These are phyloP conservation scores for Girardinus metallicus DNA, from an alignment of 2,797 vertebrate genomes.

Conservation along the genomic window DNA sequence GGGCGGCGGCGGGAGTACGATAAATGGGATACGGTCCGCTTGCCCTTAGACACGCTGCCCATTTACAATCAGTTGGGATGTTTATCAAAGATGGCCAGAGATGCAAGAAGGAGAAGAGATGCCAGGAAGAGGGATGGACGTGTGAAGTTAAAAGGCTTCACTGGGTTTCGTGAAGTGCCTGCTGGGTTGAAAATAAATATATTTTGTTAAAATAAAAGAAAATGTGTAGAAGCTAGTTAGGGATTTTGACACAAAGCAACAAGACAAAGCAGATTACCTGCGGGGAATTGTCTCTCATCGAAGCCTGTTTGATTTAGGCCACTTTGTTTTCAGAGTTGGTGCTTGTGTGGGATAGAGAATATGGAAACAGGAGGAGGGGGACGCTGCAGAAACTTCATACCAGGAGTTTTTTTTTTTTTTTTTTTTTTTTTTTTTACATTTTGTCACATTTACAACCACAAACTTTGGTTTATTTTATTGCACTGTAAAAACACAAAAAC, in stretches of 20 bases:
- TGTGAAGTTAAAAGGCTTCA: conserved; percentile 65
- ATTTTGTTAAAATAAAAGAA: conserved; percentile 56
- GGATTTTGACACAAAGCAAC: conserved; percentile 48
- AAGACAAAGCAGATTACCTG: conserved; percentile 44
- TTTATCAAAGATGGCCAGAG: conserved; percentile 52
- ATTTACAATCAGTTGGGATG: conserved; percentile 68
- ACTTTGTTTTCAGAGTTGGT: conserved; percentile 15
- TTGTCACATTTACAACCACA: not conserved
- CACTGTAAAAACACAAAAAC: too few relatives aligned
- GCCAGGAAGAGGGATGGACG: conserved; percentile 40
- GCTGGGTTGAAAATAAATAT: conserved; percentile 64
- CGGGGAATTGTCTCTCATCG: conserved; percentile 26
- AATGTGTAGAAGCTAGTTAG: conserved; percentile 45
- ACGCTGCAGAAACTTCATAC: not conserved
- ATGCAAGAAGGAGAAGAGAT: conserved; percentile 36
- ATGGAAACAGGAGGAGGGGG: conserved; percentile 8
- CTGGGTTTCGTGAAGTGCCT: conserved; percentile 56
- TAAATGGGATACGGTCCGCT: conserved; percentile 63
- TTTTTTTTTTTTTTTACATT: not conserved
- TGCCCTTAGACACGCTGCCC: conserved; percentile 60
- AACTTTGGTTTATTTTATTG: not conserved
- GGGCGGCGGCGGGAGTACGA: conserved; percentile 20
- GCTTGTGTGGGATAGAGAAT: conserved; percentile 10
- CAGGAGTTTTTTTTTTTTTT: too few relatives aligned
- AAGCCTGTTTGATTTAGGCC: conserved; percentile 42